Base-by-base conservation (phyloP, 2,888 invertebrate genomes). In the Megaustenia siamemsis region DNA sequence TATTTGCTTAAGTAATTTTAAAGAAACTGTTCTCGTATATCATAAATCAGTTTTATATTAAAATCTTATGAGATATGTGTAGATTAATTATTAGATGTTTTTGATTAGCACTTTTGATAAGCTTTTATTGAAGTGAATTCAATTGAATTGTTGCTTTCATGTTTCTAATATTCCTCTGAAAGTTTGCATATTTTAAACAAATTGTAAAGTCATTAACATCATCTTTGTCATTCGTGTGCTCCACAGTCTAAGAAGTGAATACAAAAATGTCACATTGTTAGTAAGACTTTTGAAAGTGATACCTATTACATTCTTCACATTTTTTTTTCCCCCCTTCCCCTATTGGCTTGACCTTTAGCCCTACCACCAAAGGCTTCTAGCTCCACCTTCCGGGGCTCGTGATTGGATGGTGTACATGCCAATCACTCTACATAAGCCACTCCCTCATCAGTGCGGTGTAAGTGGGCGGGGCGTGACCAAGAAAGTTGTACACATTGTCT, bases 401-500 rank as follows among this genome's bases (percentile, higher is more conserved):
- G 83, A 66, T 76, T 82, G 82, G 82, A 82, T 49, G 82, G 71
- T 38, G 73, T 82, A 35, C 82, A 71, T 82, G 82, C 82, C 82
- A 82, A 73, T 82, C 82, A 82, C 82, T 60, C 71, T 38, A 66
- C 78, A 60, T 83, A 38, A 83, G 68, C 83, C 83, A 71, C 32
- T 75, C 66, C 60, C 69, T 56, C 71, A 75, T 63, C 82, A 82
- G 21, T 84, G 69, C 35, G 83, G 69, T 79, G 83, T 84, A 84
- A 84, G 83, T 84, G 83, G 83, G 83, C 32, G 83, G 83, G 83
- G 71, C 71, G 40, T 78, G 79, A 76, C 68, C 75, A 43, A 35
- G 45, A 75, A 56, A 82, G 38, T 69, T 49, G 75, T 83, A 77
- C 56, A 83, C 83, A 83, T 77, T 77, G 83, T 77, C 83, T 83